Percentiles rank a stretch among this genome's conserved stretches.
Conservation (phyloP, 2,888 invertebrate species). For the Laspeyria flexula region DNA sequence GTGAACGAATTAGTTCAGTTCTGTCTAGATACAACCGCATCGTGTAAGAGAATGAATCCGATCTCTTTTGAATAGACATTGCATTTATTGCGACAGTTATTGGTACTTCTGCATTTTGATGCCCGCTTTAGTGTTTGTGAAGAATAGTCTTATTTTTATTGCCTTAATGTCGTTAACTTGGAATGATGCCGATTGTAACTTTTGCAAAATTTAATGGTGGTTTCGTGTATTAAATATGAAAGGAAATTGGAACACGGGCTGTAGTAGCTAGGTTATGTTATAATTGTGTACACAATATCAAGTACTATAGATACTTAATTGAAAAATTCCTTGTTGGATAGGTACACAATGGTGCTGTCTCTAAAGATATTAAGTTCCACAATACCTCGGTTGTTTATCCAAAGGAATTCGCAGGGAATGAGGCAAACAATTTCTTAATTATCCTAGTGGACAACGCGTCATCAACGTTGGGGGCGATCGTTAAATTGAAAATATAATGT, state of each 20-base stretch:
- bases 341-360: too few species aligned
- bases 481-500: conserved; percentile 3
- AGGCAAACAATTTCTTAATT: conserved; percentile 9
- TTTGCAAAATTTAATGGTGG: neutral
- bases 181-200: conserved; percentile 3
- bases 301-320: too few species aligned
- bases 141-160: conserved; percentile 12
- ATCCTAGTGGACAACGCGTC: conserved; percentile 1
- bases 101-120: conserved; percentile 43
- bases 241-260: neutral
- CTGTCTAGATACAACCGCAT: conserved; percentile 57
- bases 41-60: conserved; percentile 46
- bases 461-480: neutral
- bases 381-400: neutral
- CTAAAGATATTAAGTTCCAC: neutral
- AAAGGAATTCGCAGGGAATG: conserved; percentile 1
- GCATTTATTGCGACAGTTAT: conserved; percentile 43
- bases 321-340: too few species aligned
- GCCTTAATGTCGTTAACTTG: conserved; percentile 10
- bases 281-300: too few species aligned
- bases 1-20: conserved; percentile 46
- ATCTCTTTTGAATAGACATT: conserved; percentile 45
- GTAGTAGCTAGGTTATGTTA: too few species aligned
- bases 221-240: neutral
- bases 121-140: conserved; percentile 9